phyloP scores from a whole-genome alignment of 2,113 vertebrate species.

The Cnemophilus loriae region DNA sequence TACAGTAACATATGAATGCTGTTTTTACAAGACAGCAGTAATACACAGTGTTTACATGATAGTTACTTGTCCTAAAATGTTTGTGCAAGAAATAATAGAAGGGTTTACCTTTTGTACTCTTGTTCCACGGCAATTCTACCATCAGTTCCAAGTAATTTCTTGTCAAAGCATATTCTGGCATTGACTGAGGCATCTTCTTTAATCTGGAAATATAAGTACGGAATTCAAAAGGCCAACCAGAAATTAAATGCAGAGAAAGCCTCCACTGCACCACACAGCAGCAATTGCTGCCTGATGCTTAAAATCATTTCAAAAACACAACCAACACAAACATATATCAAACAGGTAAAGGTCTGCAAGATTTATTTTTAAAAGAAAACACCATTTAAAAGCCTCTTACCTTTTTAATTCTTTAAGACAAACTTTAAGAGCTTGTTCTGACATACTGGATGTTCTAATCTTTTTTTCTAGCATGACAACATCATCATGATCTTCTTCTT shows the following conservation, averaged over 20 bases:
- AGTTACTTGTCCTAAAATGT: neutral
- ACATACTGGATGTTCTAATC: constrained; percentile 85
- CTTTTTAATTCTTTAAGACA: constrained; percentile 95
- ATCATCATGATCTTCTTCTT: constrained; percentile 91
- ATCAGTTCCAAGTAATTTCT: constrained; percentile 97
- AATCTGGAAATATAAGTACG: constrained; percentile 69
- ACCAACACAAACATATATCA: neutral
- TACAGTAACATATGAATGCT: neutral
- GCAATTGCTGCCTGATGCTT: neutral
- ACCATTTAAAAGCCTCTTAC: constrained; percentile 49
- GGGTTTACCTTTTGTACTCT: constrained; percentile 83
- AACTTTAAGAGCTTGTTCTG: constrained; percentile 87
- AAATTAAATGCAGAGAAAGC: neutral
- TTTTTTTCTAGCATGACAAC: constrained; percentile 85
- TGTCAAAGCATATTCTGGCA: constrained; percentile 94
- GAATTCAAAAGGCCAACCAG: neutral
- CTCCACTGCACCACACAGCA: neutral
- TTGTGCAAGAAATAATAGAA: neutral
- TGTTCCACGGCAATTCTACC: constrained; percentile 95
- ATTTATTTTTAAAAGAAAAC: neutral
- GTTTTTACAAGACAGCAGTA: neutral
- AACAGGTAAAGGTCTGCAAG: neutral
- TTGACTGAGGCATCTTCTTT: constrained; percentile 98
- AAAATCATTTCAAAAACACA: neutral
- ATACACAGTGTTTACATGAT: neutral